phyloP scores from a whole-genome alignment of 23 tunicate genomes.

The Clavelina lepadiformis region DNA sequence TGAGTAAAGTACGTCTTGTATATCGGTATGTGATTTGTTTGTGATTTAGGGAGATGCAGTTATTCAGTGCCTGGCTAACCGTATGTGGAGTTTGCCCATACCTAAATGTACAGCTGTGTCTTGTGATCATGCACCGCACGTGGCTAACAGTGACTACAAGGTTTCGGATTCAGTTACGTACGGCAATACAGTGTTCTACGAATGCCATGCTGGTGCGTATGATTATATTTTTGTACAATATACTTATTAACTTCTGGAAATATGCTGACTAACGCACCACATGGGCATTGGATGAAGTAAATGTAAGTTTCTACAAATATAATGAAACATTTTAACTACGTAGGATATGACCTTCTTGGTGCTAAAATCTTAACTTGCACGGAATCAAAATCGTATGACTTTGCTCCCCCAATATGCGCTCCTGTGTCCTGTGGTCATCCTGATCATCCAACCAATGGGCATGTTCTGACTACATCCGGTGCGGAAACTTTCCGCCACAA shows the following conservation, averaged over 20 bases:
- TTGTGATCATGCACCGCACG: constrained; percentile 59
- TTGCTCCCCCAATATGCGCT: constrained; percentile 36
- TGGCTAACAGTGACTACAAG: constrained; percentile 28
- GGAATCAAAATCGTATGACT: constrained; percentile 20
- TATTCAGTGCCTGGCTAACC: constrained; percentile 11
- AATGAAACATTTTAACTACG: background rate
- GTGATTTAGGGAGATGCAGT: constrained; percentile 8
- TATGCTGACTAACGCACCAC: too few relatives aligned
- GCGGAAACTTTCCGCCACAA: constrained; percentile 42
- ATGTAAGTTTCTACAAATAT: too few relatives aligned
- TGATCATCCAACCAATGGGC: constrained; percentile 9
- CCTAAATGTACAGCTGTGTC: constrained; percentile 47
- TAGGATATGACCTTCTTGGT: constrained; percentile 48
- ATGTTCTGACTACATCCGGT: constrained; percentile 7
- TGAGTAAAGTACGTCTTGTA: too few relatives aligned
- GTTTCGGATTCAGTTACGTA: constrained; percentile 2
- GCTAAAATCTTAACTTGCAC: constrained; percentile 32
- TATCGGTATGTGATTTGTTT: too few relatives aligned
- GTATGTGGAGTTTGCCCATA: constrained; percentile 26
- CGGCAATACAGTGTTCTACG: constrained; percentile 25
- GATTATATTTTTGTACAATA: background rate
- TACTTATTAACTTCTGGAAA: too few relatives aligned
- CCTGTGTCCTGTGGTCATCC: constrained; percentile 48
- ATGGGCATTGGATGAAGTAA: too few relatives aligned
- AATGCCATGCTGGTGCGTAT: constrained; percentile 24